Evolutionary conservation across 2,888 invertebrate genomes (phyloP).

Genomic region (Scrobipalpa costella): DNA sequence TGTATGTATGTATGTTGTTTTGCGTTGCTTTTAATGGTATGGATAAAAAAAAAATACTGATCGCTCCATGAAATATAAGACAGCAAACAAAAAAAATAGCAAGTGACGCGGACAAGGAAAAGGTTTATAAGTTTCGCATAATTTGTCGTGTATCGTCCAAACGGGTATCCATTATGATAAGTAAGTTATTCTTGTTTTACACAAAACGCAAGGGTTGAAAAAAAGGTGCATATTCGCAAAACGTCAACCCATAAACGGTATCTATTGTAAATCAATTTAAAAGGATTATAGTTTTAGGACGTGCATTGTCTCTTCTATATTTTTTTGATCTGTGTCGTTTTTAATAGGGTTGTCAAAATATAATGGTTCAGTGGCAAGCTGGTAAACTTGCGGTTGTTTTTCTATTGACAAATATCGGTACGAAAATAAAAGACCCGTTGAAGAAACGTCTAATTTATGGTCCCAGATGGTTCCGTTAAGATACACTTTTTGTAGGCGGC

Average conservation of each 20-base stretch:
- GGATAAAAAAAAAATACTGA: too few species aligned
- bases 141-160: background rate
- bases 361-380: slow-evolving; percentile 42
- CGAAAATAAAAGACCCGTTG: slow-evolving; percentile 46
- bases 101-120: background rate
- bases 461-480: slow-evolving; percentile 35
- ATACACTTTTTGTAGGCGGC: slow-evolving; percentile 13
- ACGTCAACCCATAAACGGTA: slow-evolving; percentile 41
- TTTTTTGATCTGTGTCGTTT: slow-evolving; percentile 48
- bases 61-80: too few species aligned
- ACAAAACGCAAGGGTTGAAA: slow-evolving; percentile 18
- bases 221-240: slow-evolving; percentile 31
- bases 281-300: slow-evolving; percentile 56
- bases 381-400: slow-evolving; percentile 27
- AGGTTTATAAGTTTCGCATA: background rate
- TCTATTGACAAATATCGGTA: slow-evolving; percentile 57
- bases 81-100: background rate
- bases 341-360: slow-evolving; percentile 41
- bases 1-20: too few species aligned
- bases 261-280: slow-evolving; percentile 61
- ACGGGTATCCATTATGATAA: background rate
- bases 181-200: background rate
- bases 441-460: slow-evolving; percentile 59
- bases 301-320: slow-evolving; percentile 52
- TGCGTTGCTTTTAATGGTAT: too few species aligned